Conservation (phyloP, 2,888 invertebrate species). For the Epistrophella euchroma region DNA sequence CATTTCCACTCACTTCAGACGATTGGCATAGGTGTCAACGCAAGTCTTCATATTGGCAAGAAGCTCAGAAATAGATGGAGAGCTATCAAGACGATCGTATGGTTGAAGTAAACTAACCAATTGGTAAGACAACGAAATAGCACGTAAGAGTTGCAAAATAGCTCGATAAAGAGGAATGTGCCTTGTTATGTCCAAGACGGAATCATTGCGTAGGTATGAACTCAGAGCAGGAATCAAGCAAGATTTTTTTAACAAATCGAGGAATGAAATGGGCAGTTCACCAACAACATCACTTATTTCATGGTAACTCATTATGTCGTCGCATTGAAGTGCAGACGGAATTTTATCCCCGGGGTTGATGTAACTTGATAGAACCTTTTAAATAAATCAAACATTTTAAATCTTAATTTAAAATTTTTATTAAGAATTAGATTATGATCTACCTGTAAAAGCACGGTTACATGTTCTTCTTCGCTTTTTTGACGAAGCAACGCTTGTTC, state of each 20-base stretch:
- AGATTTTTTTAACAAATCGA: slow-evolving; percentile 91
- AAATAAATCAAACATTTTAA: slow-evolving; percentile 60
- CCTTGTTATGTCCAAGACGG: slow-evolving; percentile 98
- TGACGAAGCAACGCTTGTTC: slow-evolving; percentile 96
- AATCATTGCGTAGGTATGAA: slow-evolving; percentile 96
- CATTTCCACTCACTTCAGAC: slow-evolving; percentile 87
- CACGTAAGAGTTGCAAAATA: slow-evolving; percentile 92
- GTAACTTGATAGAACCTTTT: slow-evolving; percentile 93
- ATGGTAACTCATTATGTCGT: slow-evolving; percentile 82
- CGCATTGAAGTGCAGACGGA: slow-evolving; percentile 82
- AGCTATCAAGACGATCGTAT: slow-evolving; percentile 83
- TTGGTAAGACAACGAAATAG: slow-evolving; percentile 87
- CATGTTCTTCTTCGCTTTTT: slow-evolving; percentile 96
- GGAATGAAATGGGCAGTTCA: slow-evolving; percentile 89
- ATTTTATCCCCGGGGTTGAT: slow-evolving; percentile 89
- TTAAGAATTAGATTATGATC: slow-evolving; percentile 22
- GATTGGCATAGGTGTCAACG: slow-evolving; percentile 95
- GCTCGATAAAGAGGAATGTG: slow-evolving; percentile 97
- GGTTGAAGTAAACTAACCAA: slow-evolving; percentile 88
- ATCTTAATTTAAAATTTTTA: slow-evolving; percentile 5
- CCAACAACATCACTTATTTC: slow-evolving; percentile 83
- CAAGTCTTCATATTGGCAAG: slow-evolving; percentile 94
- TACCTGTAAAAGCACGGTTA: slow-evolving; percentile 91
- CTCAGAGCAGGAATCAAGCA: slow-evolving; percentile 94
- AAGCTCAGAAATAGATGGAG: slow-evolving; percentile 90